Base-by-base conservation (phyloP, 2,113 vertebrate genomes). In the Sebastes fasciatus region DNA sequence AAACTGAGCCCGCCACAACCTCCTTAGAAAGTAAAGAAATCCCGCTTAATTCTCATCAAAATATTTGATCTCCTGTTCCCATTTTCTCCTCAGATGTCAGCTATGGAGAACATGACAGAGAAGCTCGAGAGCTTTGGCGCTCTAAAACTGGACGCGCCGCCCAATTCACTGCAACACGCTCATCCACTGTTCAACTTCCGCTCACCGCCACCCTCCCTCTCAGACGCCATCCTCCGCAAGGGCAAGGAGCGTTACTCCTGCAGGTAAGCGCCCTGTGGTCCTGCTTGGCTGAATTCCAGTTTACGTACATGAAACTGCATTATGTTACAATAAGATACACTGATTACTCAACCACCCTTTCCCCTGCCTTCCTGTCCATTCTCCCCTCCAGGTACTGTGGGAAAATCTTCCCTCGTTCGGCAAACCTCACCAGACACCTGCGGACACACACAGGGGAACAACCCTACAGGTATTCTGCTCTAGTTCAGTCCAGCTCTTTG, bases 241-340 rank as follows among this genome's bases (percentile, higher is more conserved):
- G 98, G 98, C 94, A 99, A 99, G 94, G 98, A 99, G 89, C 97
- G 98, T 2, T 99, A 99, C 82, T 98, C 98, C 40, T 99, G 98
- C 98, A 99, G 98, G 98, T 99, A 82, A 89, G 94, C 17, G 6
- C 19, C 0, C 9, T 2, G 5, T 43, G 54, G 0, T 58, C 26
- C 43, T 34, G 21, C 4, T 11, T 12, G 11, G 34, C 34, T 58
- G 5, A 16, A 57, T 72, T 60, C 21, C 1, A 16, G 42, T 45
- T 40, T 49, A 21, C 0, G 26, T 45, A 23, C 17, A n/a, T 55
- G 49, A 57, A 57, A 26, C 6, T 51, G 17, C 4, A 26, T 23
- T 19, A 14, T 65, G 6, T 48, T 13, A 21, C 34, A 6, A 19
- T 40, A 40, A 54, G 67, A 60, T 63, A 17, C 4, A 40, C 12